Percentiles rank a stretch among this genome's conserved stretches.
Evolutionary conservation across 2,113 vertebrate species (phyloP).

Genomic region (Caloenas nicobarica): DNA sequence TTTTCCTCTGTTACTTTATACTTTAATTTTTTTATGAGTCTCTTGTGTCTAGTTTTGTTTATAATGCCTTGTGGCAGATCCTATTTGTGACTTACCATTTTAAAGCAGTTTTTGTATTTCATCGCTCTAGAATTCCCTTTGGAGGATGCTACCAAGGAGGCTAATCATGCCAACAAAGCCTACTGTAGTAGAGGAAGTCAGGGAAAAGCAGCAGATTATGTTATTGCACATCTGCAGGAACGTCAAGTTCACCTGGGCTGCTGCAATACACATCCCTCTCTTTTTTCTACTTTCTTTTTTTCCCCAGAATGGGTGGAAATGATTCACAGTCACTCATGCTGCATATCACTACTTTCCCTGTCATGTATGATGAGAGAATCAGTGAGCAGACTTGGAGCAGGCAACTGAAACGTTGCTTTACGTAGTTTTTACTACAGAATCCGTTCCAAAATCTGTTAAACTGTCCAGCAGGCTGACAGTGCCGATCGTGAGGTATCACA

Average conservation of each 20-base stretch:
- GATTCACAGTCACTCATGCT: neutral
- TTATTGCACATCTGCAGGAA: slow-evolving; percentile 55
- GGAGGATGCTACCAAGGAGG: slow-evolving; percentile 64
- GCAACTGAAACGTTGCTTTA: slow-evolving; percentile 3
- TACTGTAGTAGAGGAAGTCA: neutral
- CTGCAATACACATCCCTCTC: neutral
- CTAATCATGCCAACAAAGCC: slow-evolving; percentile 67
- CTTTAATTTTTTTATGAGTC: slow-evolving; percentile 67
- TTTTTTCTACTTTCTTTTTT: neutral
- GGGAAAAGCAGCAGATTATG: slow-evolving; percentile 32
- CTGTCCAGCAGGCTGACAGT: neutral
- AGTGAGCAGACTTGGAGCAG: neutral
- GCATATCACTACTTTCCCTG: slow-evolving; percentile 1
- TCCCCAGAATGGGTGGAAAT: neutral
- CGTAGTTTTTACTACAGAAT: slow-evolving; percentile 12
- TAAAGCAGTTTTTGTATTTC: slow-evolving; percentile 72
- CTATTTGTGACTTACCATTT: slow-evolving; percentile 71
- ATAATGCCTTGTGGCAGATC: slow-evolving; percentile 70
- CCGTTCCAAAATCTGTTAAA: neutral
- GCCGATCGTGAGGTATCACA: neutral
- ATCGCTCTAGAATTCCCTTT: slow-evolving; percentile 68
- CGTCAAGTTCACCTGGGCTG: slow-evolving; percentile 41
- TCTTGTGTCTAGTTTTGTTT: slow-evolving; percentile 67
- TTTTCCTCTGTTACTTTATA: slow-evolving; percentile 28
- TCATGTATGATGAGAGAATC: neutral